A percentile compares a stretch with the other conserved stretches of the same genome.
These are phyloP conservation scores for Bhutanitis thaidina DNA, from an alignment of 2,888 invertebrate species.

Conservation along the genomic window DNA sequence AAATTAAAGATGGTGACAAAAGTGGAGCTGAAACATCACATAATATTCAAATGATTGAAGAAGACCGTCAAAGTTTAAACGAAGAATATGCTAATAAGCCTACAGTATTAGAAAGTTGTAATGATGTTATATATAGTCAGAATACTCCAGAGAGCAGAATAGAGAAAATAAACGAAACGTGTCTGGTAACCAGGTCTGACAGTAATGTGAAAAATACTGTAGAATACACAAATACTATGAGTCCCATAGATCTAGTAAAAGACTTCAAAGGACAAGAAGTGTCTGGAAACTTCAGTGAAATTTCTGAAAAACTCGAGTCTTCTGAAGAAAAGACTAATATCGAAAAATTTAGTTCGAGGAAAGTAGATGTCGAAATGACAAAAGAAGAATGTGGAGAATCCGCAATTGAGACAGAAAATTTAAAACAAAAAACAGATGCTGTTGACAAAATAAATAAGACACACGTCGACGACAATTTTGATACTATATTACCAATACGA, in stretches of 20 bases:
- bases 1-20: background rate
- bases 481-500: no score
- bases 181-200: background rate
- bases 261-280: background rate
- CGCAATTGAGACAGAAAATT: background rate
- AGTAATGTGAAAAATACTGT: background rate
- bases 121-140: background rate
- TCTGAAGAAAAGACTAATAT: background rate
- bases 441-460: no score
- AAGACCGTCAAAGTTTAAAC: background rate
- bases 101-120: slow-evolving; percentile 55
- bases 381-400: background rate
- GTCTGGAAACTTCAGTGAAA: background rate
- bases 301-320: background rate
- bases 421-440: background rate
- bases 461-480: no score
- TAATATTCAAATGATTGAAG: background rate
- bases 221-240: background rate
- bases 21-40: background rate
- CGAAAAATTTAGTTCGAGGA: background rate
- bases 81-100: no score
- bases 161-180: no score
- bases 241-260: background rate
- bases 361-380: background rate
- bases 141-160: background rate